phyloP scores from a whole-genome alignment of 2,113 vertebrate species.

The Platysteira castanea region DNA sequence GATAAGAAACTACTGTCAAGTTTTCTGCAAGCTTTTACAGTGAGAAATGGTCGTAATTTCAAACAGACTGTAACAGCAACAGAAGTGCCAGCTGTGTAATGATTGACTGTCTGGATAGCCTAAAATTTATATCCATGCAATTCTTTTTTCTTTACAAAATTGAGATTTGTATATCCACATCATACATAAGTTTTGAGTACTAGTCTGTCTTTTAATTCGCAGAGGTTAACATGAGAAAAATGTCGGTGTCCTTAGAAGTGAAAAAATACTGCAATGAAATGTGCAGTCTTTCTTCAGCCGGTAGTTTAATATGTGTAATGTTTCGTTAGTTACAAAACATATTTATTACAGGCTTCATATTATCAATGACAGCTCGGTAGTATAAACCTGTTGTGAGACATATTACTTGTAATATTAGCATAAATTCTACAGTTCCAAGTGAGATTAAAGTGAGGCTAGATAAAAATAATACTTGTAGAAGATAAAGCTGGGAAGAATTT shows the following conservation, averaged over 20 bases:
- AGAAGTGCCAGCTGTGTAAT: neutral
- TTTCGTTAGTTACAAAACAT: neutral
- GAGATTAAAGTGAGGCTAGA: neutral
- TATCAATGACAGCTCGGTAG: neutral
- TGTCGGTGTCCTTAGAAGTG: neutral
- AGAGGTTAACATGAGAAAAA: neutral
- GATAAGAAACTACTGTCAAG: neutral
- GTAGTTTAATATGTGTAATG: neutral
- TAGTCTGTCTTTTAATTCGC: neutral
- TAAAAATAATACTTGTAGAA: neutral
- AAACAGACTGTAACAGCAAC: neutral
- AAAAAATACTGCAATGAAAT: neutral
- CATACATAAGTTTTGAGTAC: neutral
- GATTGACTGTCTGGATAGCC: neutral
- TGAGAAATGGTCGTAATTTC: neutral
- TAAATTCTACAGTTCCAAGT: neutral
- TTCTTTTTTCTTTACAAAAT: neutral
- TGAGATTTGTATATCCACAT: neutral
- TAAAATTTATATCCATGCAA: neutral
- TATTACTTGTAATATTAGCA: neutral
- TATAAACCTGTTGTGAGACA: neutral
- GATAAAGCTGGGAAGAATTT: neutral
- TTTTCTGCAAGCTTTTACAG: neutral
- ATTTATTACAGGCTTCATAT: neutral
- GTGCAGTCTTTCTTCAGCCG: neutral